These are phyloP conservation scores for Leptopilina syphax DNA, from an alignment of 2,888 invertebrate genomes.

Conservation along the genomic window DNA sequence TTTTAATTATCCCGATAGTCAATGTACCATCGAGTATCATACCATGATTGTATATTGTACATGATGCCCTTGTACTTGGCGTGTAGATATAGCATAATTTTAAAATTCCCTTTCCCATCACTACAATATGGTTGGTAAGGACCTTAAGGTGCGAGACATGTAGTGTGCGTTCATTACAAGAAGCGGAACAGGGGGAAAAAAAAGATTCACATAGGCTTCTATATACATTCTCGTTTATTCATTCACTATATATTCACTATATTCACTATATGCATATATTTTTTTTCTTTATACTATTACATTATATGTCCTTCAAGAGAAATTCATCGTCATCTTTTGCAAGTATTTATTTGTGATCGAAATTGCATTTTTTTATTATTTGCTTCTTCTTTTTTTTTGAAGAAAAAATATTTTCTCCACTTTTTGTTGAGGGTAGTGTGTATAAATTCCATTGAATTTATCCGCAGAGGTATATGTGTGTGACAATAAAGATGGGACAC, in stretches of 20 bases:
- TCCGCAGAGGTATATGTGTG: background rate
- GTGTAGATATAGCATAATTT: slow-evolving; percentile 1
- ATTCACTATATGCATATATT: no score
- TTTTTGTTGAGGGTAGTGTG: background rate
- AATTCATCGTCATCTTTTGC: background rate
- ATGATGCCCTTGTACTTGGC: slow-evolving; percentile 30
- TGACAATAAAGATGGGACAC: background rate
- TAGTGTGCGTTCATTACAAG: slow-evolving; percentile 35
- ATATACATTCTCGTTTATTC: slow-evolving; percentile 5
- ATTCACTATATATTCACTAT: background rate
- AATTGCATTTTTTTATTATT: background rate
- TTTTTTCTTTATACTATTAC: background rate
- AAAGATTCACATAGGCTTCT: slow-evolving; percentile 14
- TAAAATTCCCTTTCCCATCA: slow-evolving; percentile 21
- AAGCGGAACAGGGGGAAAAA: slow-evolving; percentile 15
- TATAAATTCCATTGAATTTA: background rate
- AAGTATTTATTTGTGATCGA: background rate
- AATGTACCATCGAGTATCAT: slow-evolving; percentile 49
- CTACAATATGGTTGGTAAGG: background rate
- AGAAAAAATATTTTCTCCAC: background rate
- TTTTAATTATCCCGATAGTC: slow-evolving; percentile 55
- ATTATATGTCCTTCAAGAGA: background rate
- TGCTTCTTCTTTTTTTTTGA: background rate
- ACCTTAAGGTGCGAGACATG: slow-evolving; percentile 34
- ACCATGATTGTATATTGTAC: slow-evolving; percentile 4